phyloP scores from a whole-genome alignment of 2,797 vertebrate genomes.

The Lepidocolaptes lacrymiger region DNA sequence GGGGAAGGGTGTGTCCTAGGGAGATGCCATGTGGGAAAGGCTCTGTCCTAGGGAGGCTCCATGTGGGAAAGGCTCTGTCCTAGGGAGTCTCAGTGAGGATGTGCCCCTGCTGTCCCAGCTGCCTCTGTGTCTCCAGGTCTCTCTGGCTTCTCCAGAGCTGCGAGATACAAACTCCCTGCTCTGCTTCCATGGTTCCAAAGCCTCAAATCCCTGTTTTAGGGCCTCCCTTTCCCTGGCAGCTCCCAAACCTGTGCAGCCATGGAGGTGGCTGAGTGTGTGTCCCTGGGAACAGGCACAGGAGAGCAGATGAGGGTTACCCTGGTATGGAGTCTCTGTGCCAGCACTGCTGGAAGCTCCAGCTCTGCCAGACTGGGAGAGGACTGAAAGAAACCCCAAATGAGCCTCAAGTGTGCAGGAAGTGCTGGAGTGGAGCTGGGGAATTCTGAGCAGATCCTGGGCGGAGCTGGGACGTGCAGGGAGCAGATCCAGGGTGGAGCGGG shows the following conservation, averaged over 20 bases:
- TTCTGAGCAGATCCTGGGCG: not conserved
- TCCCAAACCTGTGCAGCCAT: constrained; percentile 4
- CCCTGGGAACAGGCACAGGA: not conserved
- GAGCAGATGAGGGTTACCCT: not conserved
- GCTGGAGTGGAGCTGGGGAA: not conserved
- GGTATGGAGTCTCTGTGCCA: not conserved
- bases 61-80: not conserved
- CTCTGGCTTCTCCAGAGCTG: not conserved
- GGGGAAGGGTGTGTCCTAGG: not conserved
- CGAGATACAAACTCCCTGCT: not conserved
- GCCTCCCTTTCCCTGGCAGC: not conserved
- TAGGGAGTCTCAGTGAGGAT: not conserved
- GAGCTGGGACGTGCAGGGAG: too few species aligned
- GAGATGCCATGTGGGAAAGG: not conserved
- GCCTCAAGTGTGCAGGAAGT: not conserved
- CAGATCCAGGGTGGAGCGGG: not conserved
- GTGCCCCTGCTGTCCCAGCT: not conserved
- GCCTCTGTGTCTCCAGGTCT: not conserved
- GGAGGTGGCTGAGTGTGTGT: not conserved
- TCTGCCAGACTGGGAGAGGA: not conserved
- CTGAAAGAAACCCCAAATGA: not conserved
- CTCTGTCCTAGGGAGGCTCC: not conserved
- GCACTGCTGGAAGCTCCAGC: not conserved
- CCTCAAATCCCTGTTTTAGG: constrained; percentile 19
- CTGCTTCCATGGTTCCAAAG: not conserved